Base-by-base conservation (phyloP, 2,888 invertebrate species). In the Chalcosyrphus nemorum region DNA sequence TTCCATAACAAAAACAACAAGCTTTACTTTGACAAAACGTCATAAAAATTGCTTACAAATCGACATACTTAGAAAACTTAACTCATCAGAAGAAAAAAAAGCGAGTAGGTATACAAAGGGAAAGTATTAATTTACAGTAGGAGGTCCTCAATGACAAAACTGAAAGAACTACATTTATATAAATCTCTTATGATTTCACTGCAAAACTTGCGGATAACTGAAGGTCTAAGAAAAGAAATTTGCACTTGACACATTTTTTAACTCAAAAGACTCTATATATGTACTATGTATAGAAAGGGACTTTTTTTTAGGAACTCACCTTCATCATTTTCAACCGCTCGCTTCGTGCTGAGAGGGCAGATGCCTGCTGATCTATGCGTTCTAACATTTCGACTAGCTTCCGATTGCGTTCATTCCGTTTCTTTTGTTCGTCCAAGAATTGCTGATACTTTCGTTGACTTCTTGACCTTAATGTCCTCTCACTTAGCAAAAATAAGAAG, bases 341-440 rank as follows among this genome's bases (percentile, higher is more conserved):
- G 24, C 94, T 94, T 90, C 94, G 93, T 1, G 93, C 93, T 19
- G 93, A 92, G 88, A 94, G 92, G 86, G 92, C 90, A 29, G 92
- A 91, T 21, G 94, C 92, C 86, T 93, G 92, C 86, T 92, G 92
- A 89, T 94, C 94, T 76, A 94, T 93, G 24, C 92, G 92, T 87
- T 94, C 94, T 87, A 94, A 89, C 87, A 93, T 91, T 76, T 92
- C 92, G 24, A 94, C 90, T 74, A 94, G 91, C 87, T 92, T 92
- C 86, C 93, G 93, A 88, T 94, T 94, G 32, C 94, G 92, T 86
- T 94, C 93, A 84, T 93, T 93, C 50, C 94, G 92, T 41, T 91
- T 90, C 59, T 92, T 90, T 87, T 94, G 94, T 86, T 94, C 94
- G 86, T 94, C 94, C 72, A 94, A 88, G 88, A 92, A 91, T 71